Evolutionary conservation across 1,140 invertebrate species (phyloP).

Genomic region (Eumeta japonica): DNA sequence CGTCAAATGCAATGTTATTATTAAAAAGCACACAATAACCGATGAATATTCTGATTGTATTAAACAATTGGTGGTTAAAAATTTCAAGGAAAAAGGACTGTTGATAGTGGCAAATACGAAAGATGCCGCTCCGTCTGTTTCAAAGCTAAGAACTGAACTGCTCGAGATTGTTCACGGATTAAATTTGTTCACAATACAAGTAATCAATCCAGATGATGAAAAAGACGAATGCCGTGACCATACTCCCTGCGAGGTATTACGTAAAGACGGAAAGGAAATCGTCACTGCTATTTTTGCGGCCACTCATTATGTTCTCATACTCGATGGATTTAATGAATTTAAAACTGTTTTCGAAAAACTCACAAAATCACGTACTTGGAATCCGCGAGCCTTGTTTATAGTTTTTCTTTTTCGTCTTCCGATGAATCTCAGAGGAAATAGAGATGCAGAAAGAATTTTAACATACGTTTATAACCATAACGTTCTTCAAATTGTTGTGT

Average conservation of each 20-base stretch:
- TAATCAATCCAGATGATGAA: constrained; percentile 7
- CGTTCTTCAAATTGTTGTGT: constrained; percentile 28
- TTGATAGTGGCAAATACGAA: constrained; percentile 28
- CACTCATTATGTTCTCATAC: constrained; percentile 34
- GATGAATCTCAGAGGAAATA: constrained; percentile 9
- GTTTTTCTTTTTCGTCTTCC: constrained; percentile 24
- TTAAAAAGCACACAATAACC: constrained; percentile 26
- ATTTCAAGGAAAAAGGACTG: constrained; percentile 25
- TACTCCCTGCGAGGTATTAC: background rate
- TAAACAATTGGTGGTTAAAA: constrained; percentile 23
- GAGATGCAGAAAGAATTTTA: constrained; percentile 25
- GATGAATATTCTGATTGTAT: constrained; percentile 32
- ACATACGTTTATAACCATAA: constrained; percentile 31
- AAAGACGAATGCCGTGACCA: too few relatives aligned
- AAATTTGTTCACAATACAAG: constrained; percentile 16
- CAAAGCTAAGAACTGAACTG: constrained; percentile 24
- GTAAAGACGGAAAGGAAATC: background rate
- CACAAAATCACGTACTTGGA: constrained; percentile 30
- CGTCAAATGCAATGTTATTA: constrained; percentile 8
- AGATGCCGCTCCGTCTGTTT: constrained; percentile 22
- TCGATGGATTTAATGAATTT: constrained; percentile 28
- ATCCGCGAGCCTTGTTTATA: constrained; percentile 34
- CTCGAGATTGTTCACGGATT: constrained; percentile 25
- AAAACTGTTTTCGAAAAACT: constrained; percentile 23
- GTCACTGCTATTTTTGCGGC: constrained; percentile 18